A percentile compares a stretch with the other conserved stretches of the same genome.
Evolutionary conservation across 2,888 invertebrate genomes (phyloP).

Genomic region (Punctoribates punctum): DNA sequence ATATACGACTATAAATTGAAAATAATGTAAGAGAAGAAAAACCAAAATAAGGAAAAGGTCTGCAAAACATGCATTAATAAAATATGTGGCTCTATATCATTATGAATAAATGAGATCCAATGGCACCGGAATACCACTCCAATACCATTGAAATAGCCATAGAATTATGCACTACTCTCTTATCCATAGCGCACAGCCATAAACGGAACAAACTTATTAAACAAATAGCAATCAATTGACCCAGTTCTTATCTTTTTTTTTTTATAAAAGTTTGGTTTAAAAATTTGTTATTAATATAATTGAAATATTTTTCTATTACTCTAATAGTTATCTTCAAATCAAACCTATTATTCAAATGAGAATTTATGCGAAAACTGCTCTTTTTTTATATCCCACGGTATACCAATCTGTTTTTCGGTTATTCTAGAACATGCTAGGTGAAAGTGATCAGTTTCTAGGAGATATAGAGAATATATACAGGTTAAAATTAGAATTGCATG

Average conservation of each 20-base stretch:
- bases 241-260: constrained; percentile 4
- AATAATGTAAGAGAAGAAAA: constrained; percentile 35
- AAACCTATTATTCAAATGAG: too few species aligned
- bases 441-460: too few species aligned
- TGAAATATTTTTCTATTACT: too few species aligned
- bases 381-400: too few species aligned
- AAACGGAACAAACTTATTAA: constrained; percentile 5
- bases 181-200: background rate
- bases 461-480: too few species aligned
- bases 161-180: background rate
- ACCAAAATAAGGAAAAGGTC: constrained; percentile 27
- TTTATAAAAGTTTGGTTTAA: background rate
- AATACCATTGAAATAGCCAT: background rate
- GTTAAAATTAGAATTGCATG: too few species aligned
- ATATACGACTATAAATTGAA: constrained; percentile 37
- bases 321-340: too few species aligned
- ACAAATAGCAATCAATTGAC: constrained; percentile 35
- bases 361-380: too few species aligned
- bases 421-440: too few species aligned
- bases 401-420: too few species aligned
- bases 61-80: constrained; percentile 36
- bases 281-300: too few species aligned
- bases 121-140: background rate
- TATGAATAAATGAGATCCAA: constrained; percentile 38
- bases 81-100: constrained; percentile 37